Conservation (phyloP, 1,140 invertebrate genomes). For the Drosophila oshimai region DNA sequence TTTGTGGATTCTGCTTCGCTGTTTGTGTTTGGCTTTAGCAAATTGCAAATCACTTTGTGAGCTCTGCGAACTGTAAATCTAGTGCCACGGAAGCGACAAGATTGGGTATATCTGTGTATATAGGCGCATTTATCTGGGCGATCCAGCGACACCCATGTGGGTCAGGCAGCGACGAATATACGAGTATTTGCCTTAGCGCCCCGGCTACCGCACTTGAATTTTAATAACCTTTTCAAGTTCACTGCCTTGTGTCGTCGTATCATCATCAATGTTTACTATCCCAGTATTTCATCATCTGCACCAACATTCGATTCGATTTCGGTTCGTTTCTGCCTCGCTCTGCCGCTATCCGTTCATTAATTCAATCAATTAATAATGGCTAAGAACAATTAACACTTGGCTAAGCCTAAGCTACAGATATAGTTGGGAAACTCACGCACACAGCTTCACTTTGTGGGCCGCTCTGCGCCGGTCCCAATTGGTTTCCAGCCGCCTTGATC, state of each 20-base stretch:
- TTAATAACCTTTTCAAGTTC: constrained; percentile 76
- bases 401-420: constrained; percentile 1
- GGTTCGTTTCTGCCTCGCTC: not conserved
- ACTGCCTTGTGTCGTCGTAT: constrained; percentile 39
- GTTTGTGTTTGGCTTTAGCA: constrained; percentile 21
- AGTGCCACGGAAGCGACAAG: constrained; percentile 34
- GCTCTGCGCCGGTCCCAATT: constrained; percentile 41
- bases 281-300: constrained; percentile 41
- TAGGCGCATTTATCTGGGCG: constrained; percentile 9
- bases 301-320: constrained; percentile 26
- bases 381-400: constrained; percentile 60
- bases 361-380: constrained; percentile 51
- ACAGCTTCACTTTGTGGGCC: not conserved
- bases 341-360: constrained; percentile 8
- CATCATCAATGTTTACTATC: constrained; percentile 14
- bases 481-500: constrained; percentile 42
- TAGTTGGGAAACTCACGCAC: not conserved
- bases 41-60: constrained; percentile 72
- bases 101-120: constrained; percentile 1
- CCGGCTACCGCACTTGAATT: constrained; percentile 74
- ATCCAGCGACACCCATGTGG: constrained; percentile 23
- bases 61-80: constrained; percentile 39
- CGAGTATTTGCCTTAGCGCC: constrained; percentile 67
- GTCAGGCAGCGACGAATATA: constrained; percentile 26
- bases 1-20: not conserved